Percentiles rank a stretch among this genome's conserved stretches.
phyloP scores from a whole-genome alignment of 2,888 invertebrate species.

The Lacanobia wlatinum region DNA sequence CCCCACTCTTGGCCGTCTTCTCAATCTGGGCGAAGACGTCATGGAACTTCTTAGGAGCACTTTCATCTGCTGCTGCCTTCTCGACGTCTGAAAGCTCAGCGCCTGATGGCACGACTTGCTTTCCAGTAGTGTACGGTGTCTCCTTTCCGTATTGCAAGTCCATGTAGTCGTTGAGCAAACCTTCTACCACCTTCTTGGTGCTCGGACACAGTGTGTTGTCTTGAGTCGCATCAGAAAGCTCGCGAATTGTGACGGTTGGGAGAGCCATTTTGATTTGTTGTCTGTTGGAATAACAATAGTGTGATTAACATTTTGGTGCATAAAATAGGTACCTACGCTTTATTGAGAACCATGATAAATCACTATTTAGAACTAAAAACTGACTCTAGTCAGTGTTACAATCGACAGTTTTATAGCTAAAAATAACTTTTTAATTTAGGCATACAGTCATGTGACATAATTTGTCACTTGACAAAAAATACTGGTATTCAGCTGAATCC shows the following conservation, averaged over 20 bases:
- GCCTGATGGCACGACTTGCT: constrained; percentile 79
- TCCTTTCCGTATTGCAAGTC: constrained; percentile 83
- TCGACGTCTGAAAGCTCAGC: constrained; percentile 79
- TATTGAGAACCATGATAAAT: no score
- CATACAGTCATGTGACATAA: no score
- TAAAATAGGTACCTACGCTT: no score
- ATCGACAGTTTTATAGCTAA: neutral
- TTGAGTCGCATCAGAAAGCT: constrained; percentile 77
- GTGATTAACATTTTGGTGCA: neutral
- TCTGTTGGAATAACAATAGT: constrained; percentile 50
- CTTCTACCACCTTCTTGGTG: constrained; percentile 81
- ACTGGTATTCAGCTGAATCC: no score
- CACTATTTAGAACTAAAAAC: neutral
- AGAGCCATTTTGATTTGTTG: constrained; percentile 74
- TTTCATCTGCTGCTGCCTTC: constrained; percentile 72
- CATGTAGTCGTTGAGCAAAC: constrained; percentile 85
- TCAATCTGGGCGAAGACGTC: constrained; percentile 81
- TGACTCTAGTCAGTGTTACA: neutral
- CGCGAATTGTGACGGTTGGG: constrained; percentile 79
- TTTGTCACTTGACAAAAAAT: no score
- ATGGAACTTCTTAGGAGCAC: constrained; percentile 76
- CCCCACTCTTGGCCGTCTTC: constrained; percentile 79
- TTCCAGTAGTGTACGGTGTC: constrained; percentile 85
- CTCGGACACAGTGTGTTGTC: constrained; percentile 74
- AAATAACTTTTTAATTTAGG: neutral